Conservation (phyloP, 2,113 vertebrate genomes). For the Gymnarchus niloticus region DNA sequence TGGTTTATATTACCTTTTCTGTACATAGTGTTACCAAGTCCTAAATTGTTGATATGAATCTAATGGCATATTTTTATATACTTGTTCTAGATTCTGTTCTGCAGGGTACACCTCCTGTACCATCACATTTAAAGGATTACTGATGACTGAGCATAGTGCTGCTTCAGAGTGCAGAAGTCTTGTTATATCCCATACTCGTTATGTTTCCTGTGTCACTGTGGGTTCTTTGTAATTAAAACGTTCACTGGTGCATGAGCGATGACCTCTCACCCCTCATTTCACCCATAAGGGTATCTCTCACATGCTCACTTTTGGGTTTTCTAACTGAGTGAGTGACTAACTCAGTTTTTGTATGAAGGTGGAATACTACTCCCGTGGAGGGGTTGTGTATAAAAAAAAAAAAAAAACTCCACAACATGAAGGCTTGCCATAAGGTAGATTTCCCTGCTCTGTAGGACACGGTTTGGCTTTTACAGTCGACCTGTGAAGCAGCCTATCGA, state of each 20-base stretch:
- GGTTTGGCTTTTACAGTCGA: not conserved
- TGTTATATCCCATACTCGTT: constrained; percentile 51
- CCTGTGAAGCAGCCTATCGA: not conserved
- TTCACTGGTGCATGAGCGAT: constrained; percentile 62
- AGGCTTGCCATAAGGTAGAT: not conserved
- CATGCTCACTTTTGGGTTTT: too few species aligned
- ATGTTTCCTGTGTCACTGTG: constrained; percentile 63
- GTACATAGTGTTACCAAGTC: constrained; percentile 70
- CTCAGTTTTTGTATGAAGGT: too few species aligned
- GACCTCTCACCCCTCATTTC: constrained; percentile 22
- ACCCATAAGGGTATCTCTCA: not conserved
- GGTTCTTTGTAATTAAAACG: constrained; percentile 76
- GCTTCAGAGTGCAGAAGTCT: constrained; percentile 44
- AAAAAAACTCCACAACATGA: not conserved
- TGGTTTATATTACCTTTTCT: constrained; percentile 66
- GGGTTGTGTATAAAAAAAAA: too few species aligned
- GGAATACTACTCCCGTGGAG: too few species aligned
- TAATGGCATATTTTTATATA: constrained; percentile 84
- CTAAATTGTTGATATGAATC: constrained; percentile 73
- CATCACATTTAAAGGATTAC: constrained; percentile 58
- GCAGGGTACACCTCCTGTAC: constrained; percentile 45
- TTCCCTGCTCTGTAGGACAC: not conserved
- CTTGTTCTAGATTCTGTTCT: constrained; percentile 49
- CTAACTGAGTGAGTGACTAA: too few species aligned
- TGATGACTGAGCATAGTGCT: constrained; percentile 29